phyloP scores from a whole-genome alignment of 2,888 invertebrate species.

The Lycia hirtaria region DNA sequence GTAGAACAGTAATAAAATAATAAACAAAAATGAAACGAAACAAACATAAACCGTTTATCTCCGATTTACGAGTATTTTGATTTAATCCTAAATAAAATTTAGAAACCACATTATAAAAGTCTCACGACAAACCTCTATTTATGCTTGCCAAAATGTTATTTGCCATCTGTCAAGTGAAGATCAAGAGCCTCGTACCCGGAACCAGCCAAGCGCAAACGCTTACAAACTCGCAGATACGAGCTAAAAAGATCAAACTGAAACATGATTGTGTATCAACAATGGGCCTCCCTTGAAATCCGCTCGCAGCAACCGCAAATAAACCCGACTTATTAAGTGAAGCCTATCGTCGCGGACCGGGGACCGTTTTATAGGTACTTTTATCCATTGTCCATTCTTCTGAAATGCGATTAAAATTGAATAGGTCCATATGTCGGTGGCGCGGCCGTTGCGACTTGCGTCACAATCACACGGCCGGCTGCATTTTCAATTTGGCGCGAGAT shows the following conservation, averaged over 20 bases:
- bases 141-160: conserved; percentile 46
- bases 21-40: neutral
- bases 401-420: conserved; percentile 86
- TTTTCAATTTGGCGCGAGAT: conserved; percentile 85
- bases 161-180: conserved; percentile 54
- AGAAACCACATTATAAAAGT: conserved; percentile 21
- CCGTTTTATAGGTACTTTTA: conserved; percentile 78
- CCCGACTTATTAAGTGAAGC: conserved; percentile 77
- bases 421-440: conserved; percentile 81
- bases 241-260: conserved; percentile 81
- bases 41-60: neutral
- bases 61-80: neutral
- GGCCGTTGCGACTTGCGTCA: conserved; percentile 68
- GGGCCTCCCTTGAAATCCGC: conserved; percentile 71
- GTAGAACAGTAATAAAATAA: too few species aligned
- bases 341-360: conserved; percentile 67
- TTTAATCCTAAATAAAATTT: neutral
- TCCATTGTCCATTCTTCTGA: conserved; percentile 83
- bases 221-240: conserved; percentile 62
- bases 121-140: conserved; percentile 36
- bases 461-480: conserved; percentile 83
- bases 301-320: conserved; percentile 79
- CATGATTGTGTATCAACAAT: conserved; percentile 75
- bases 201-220: conserved; percentile 60
- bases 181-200: conserved; percentile 42